A percentile compares a stretch with the other conserved stretches of the same genome.
Conservation (phyloP, 2,113 vertebrate genomes). For the Apodemus sylvaticus region DNA sequence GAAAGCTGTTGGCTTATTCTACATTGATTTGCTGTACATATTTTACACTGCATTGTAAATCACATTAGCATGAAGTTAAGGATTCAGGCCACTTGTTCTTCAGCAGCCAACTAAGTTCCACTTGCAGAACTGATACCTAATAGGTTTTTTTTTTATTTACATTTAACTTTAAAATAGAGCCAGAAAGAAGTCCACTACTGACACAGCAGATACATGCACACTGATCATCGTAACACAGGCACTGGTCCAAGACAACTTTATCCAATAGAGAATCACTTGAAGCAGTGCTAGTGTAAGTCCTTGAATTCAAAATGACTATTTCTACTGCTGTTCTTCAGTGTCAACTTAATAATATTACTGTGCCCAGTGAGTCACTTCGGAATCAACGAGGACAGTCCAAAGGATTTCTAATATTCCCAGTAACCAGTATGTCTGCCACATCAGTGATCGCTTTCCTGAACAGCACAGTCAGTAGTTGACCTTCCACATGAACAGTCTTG, state of each 20-base stretch:
- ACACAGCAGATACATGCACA: not conserved
- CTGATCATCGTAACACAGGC: constrained; percentile 20
- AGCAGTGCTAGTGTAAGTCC: not conserved
- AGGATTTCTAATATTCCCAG: not conserved
- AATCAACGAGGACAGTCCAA: not conserved
- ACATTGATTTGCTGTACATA: not conserved
- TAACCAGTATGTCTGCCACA: not conserved
- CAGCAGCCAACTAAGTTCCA: not conserved
- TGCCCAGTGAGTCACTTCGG: not conserved
- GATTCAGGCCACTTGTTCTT: not conserved
- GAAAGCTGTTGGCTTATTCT: not conserved
- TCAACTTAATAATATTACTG: not conserved
- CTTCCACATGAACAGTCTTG: not conserved
- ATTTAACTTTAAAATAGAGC: not conserved
- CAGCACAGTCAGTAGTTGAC: not conserved
- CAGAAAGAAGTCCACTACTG: constrained; percentile 34
- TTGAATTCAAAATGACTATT: not conserved
- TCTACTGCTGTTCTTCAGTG: not conserved
- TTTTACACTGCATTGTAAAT: not conserved
- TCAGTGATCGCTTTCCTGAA: not conserved
- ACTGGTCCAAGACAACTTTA: not conserved
- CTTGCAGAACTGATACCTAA: not conserved
- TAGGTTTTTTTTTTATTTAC: not conserved
- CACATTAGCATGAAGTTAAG: constrained; percentile 1
- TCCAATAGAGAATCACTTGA: constrained; percentile 21